Evolutionary conservation across 2,113 vertebrate genomes (phyloP).

Genomic region (Leucopsar rothschildi): DNA sequence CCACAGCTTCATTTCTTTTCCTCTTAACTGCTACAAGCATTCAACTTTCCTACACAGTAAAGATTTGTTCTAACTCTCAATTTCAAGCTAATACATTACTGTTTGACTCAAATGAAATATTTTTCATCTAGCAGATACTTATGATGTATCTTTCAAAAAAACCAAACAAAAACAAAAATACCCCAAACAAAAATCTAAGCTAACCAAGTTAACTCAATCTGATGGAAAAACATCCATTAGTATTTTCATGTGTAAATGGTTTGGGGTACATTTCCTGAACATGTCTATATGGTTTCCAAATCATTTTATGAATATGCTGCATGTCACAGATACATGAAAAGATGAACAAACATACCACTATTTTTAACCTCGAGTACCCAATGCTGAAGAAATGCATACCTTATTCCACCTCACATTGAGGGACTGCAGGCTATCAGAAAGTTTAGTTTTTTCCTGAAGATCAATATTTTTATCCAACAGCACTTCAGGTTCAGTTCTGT

Average conservation of each 20-base stretch:
- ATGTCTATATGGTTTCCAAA: background rate
- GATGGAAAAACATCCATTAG: background rate
- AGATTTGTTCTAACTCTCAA: background rate
- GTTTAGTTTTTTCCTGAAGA: conserved; percentile 77
- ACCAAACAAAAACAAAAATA: background rate
- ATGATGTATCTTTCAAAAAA: background rate
- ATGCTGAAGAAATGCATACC: conserved; percentile 59
- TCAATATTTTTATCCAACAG: conserved; percentile 78
- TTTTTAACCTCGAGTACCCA: background rate
- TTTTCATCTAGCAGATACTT: background rate
- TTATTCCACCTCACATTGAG: conserved; percentile 88
- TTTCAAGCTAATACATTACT: background rate
- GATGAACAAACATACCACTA: background rate
- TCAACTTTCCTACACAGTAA: background rate
- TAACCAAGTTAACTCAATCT: background rate
- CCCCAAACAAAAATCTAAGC: background rate
- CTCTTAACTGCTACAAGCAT: background rate
- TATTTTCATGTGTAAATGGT: background rate
- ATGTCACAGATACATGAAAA: background rate
- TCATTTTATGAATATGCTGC: background rate
- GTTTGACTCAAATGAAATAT: background rate
- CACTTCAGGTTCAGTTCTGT: conserved; percentile 81
- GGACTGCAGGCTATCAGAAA: conserved; percentile 77
- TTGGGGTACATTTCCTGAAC: background rate
- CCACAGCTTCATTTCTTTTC: background rate